Evolutionary conservation across 2,888 invertebrate species (phyloP).

Genomic region (Caenorhabditis japonica): DNA sequence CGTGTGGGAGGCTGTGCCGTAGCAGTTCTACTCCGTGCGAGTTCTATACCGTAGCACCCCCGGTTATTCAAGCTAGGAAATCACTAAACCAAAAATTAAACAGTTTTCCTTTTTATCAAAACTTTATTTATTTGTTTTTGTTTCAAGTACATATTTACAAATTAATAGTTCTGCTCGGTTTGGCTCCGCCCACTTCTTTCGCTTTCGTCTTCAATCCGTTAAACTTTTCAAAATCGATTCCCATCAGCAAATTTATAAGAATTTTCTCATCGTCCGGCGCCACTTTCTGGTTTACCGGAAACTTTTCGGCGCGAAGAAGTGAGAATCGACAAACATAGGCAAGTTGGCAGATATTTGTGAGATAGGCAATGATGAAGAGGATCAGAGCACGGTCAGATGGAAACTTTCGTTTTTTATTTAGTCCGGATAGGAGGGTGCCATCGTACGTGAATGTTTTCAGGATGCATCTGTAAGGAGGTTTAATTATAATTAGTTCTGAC

Average conservation of each 20-base stretch:
- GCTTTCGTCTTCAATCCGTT: conserved; percentile 25
- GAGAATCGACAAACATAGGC: conserved; percentile 38
- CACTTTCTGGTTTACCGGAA: conserved; percentile 23
- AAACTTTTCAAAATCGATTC: conserved; percentile 55
- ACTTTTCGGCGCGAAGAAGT: conserved; percentile 8
- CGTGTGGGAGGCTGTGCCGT: no score
- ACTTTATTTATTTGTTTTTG: background rate
- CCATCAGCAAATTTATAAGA: conserved; percentile 47
- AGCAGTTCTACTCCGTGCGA: no score
- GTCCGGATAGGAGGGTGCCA: conserved; percentile 29
- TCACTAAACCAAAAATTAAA: background rate
- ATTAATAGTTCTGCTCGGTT: conserved; percentile 45
- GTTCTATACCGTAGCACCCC: no score
- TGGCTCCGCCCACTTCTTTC: conserved; percentile 25
- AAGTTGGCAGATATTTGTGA: conserved; percentile 43
- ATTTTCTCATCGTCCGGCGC: conserved; percentile 49
- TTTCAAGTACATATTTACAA: conserved; percentile 22
- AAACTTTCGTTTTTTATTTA: conserved; percentile 47
- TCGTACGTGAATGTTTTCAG: conserved; percentile 48
- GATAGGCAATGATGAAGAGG: conserved; percentile 38
- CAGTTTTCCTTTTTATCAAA: background rate
- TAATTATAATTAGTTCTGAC: no score
- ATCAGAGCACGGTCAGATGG: conserved; percentile 47
- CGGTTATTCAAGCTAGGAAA: no score
- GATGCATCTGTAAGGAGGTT: conserved; percentile 40